Conservation (phyloP, 2,797 vertebrate genomes). For the Crocodylus rhombifer region DNA sequence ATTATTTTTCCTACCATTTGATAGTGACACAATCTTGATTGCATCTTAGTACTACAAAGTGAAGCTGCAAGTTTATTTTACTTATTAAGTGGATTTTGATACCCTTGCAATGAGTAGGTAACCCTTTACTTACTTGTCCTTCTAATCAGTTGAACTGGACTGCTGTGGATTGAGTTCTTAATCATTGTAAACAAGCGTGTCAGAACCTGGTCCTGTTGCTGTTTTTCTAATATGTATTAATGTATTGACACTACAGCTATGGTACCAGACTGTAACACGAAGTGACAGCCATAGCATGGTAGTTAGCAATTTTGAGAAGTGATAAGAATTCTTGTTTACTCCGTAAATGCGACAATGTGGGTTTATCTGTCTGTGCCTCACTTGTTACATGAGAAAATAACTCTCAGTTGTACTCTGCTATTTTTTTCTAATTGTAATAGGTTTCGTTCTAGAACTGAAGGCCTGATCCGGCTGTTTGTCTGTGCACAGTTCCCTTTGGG, state of each 20-base stretch:
- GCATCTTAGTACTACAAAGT: not conserved
- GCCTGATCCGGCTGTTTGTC: constrained; percentile 9
- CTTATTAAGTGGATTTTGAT: not conserved
- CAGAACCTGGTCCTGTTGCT: constrained; percentile 25
- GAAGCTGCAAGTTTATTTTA: not conserved
- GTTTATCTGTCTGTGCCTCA: not conserved
- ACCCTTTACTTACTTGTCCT: not conserved
- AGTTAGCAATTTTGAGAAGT: constrained; percentile 34
- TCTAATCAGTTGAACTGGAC: not conserved
- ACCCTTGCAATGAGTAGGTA: not conserved
- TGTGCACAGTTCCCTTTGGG: not conserved
- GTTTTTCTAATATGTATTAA: constrained; percentile 36
- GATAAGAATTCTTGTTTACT: constrained; percentile 65
- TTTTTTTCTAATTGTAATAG: constrained; percentile 4
- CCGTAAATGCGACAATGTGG: constrained; percentile 39
- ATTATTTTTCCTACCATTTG: constrained; percentile 14
- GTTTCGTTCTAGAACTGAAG: constrained; percentile 21
- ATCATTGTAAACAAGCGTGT: not conserved
- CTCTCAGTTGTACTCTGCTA: not conserved
- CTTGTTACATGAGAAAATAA: constrained; percentile 24
- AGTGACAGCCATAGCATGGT: constrained; percentile 61
- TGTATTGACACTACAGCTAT: constrained; percentile 53
- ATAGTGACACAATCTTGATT: not conserved
- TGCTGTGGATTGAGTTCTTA: not conserved
- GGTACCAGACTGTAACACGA: constrained; percentile 25